Percentiles rank a stretch among this genome's conserved stretches.
Evolutionary conservation across 2,113 vertebrate species (phyloP).

Genomic region (Hemichromis elongatus): DNA sequence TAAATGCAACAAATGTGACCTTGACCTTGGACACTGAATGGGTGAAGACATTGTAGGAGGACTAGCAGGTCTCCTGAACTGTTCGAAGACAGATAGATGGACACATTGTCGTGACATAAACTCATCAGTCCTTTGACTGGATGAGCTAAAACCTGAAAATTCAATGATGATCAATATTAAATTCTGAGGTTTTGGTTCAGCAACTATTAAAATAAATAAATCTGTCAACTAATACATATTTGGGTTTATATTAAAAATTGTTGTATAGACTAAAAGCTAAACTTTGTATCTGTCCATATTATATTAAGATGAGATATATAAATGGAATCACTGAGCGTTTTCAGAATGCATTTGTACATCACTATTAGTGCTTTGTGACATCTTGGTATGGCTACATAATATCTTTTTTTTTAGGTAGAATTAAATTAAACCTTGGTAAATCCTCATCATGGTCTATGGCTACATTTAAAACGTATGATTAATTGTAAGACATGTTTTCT

Average conservation of each 20-base stretch:
- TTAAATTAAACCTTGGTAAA: background rate
- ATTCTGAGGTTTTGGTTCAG: background rate
- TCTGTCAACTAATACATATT: background rate
- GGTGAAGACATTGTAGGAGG: accelerated
- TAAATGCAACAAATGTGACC: background rate
- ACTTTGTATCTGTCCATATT: background rate
- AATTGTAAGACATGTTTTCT: no score
- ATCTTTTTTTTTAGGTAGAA: accelerated
- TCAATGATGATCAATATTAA: background rate
- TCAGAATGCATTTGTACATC: background rate
- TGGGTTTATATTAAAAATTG: background rate
- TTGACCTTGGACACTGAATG: background rate
- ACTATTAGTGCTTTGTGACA: background rate
- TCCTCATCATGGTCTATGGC: no score
- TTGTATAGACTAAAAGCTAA: no score
- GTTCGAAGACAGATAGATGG: background rate
- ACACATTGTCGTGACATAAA: background rate
- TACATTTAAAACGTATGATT: no score
- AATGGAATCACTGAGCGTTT: background rate
- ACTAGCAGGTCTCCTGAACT: background rate
- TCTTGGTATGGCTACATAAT: background rate
- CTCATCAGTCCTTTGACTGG: background rate
- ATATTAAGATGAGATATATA: background rate
- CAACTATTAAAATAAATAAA: background rate
- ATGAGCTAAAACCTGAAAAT: background rate